Evolutionary conservation across 2,888 invertebrate species (phyloP), one percentile per base, ranked within the genome.

Genomic region (Megalurothrips usitatus): DNA sequence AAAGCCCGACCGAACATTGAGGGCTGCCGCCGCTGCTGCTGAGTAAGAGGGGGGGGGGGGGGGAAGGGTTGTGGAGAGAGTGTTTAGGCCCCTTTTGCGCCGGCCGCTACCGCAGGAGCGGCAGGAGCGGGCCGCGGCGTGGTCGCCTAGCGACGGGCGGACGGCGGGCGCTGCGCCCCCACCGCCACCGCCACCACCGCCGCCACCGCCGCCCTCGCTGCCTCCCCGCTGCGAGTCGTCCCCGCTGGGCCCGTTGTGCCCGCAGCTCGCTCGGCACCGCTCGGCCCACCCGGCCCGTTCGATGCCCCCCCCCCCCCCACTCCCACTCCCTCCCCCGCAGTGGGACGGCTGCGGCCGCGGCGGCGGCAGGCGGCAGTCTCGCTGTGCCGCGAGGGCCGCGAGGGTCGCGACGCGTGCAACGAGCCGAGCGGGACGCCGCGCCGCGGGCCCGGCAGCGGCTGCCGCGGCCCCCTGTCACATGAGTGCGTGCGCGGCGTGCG

Each of bases 331-430:
- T 17, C 6, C 14, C 19, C 58, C 58, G 58, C 14, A 0, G 19
- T 17, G 12, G 58, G 17, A 17, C 10, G 58, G 14, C 58, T 6
- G 14, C 58, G 58, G 6, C n/a, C 58, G 58, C 17, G 58, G 58
- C 58, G 17, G 19, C 14, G 58, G 14, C 14, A 1, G 58, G n/a
- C 58, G 14, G 58, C 58, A 58, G 58, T 58, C 58, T n/a, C 58
- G 58, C 58, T 58, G 11, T 58, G 58, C 58, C 58, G 58, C n/a
- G 58, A 58, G 58, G 58, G 58, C 58, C 58, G 58, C 58, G 58
- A 58, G 58, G 58, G 58, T 58, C 58, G 58, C 58, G 19, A 43
- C n/a, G n/a, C n/a, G n/a, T n/a, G n/a, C n/a, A n/a, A n/a, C n/a
- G n/a, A n/a, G n/a, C 2, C 34, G 34, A 6, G 34, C 34, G 6